Percentiles rank a stretch among this genome's conserved stretches.
Conservation (phyloP, 2,113 vertebrate species). For the Lethenteron reissneri region DNA sequence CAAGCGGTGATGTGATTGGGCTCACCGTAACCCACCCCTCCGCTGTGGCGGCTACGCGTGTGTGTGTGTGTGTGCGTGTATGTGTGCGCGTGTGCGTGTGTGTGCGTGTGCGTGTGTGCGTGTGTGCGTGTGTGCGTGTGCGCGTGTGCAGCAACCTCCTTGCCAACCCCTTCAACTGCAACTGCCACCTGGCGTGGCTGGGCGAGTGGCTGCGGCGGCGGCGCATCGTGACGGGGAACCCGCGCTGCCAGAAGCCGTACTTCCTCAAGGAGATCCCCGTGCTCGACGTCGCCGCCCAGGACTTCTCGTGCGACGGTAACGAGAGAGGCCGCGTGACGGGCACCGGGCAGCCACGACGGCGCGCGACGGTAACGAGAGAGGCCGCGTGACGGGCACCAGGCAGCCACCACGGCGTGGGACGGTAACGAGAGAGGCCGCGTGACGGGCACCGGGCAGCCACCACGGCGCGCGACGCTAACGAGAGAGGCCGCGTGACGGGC, state of each 20-base stretch:
- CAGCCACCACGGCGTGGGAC: constrained; percentile 31
- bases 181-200: constrained; percentile 84
- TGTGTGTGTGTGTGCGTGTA: too few relatives aligned
- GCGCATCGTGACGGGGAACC: constrained; percentile 85
- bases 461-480: constrained; percentile 41
- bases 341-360: constrained; percentile 10
- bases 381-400: too few relatives aligned
- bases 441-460: too few relatives aligned
- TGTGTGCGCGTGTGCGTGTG: too few relatives aligned
- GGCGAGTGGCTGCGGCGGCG: constrained; percentile 90
- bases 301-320: constrained; percentile 75
- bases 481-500: not conserved
- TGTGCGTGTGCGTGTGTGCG: too few relatives aligned
- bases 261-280: constrained; percentile 97
- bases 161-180: constrained; percentile 96
- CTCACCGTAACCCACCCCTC: too few relatives aligned
- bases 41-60: too few relatives aligned
- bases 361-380: constrained; percentile 36
- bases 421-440: constrained; percentile 16
- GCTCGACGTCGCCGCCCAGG: constrained; percentile 85
- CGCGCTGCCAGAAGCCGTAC: constrained; percentile 81
- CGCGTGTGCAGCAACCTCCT: constrained; percentile 48
- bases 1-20: too few relatives aligned
- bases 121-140: too few relatives aligned
- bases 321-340: not conserved